Conservation (phyloP, 2,113 vertebrate species). For the Megaceryle maxima region DNA sequence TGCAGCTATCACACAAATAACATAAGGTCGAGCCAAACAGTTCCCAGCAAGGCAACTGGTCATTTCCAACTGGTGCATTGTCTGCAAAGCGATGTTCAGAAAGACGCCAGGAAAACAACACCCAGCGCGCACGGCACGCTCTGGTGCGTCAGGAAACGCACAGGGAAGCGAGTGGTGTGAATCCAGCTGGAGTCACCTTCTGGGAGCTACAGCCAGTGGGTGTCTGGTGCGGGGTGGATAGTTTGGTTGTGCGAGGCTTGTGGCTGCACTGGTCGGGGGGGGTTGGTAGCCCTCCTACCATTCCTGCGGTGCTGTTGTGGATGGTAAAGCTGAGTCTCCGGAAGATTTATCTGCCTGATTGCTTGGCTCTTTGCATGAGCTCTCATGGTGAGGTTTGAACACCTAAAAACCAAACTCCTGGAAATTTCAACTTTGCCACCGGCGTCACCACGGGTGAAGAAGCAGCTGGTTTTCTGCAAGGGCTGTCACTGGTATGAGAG, state of each 20-base stretch:
- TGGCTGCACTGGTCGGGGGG: fast-evolving
- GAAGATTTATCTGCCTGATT: neutral
- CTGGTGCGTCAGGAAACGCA: fast-evolving
- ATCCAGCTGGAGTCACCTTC: neutral
- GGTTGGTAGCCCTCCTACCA: neutral
- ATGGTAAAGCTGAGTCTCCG: neutral
- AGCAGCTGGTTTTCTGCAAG: fast-evolving
- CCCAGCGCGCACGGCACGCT: fast-evolving
- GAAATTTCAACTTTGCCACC: neutral
- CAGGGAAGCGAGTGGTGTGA: no score
- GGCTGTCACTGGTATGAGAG: fast-evolving
- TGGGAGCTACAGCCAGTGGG: neutral
- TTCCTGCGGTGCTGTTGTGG: fast-evolving
- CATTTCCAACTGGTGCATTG: fast-evolving
- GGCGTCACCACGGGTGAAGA: neutral
- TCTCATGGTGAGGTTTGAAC: neutral
- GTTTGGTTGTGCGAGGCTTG: neutral
- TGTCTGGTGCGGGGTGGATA: fast-evolving
- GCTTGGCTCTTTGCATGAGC: neutral
- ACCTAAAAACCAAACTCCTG: neutral
- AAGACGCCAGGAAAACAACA: neutral
- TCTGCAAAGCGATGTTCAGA: neutral
- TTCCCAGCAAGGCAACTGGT: neutral
- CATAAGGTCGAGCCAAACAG: no score
- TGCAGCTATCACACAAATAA: neutral